Conservation (phyloP, 2,113 vertebrate species). For the Aldabrachelys gigantea region DNA sequence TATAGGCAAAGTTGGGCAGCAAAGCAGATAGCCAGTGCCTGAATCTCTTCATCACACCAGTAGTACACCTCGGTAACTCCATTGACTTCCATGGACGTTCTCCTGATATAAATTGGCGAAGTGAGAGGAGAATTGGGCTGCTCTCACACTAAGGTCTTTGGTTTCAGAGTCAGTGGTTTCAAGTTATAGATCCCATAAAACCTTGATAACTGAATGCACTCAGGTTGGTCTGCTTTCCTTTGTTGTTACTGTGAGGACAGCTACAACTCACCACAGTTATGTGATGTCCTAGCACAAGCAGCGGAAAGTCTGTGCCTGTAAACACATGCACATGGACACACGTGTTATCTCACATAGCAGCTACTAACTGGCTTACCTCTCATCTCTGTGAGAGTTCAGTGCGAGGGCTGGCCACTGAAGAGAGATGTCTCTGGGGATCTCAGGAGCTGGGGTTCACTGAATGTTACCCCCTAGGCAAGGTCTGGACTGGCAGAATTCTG, state of each 20-base stretch:
- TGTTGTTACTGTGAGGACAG: not conserved
- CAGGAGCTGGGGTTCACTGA: not conserved
- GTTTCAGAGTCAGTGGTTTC: fast-evolving
- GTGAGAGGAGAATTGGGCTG: not conserved
- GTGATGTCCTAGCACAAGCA: not conserved
- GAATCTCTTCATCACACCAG: not conserved
- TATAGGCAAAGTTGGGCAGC: constrained; percentile 1
- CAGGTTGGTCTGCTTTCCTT: not conserved
- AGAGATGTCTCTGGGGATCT: not conserved
- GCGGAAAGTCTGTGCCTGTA: not conserved
- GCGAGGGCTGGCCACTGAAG: not conserved
- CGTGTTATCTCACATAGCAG: not conserved
- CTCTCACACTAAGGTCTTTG: not conserved
- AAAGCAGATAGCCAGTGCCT: not conserved
- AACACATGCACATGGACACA: not conserved
- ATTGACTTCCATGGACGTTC: not conserved
- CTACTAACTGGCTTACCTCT: not conserved
- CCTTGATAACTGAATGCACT: not conserved
- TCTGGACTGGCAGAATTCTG: not conserved
- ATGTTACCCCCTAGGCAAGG: not conserved
- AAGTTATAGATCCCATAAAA: not conserved
- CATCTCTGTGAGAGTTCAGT: not conserved
- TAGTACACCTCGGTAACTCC: not conserved
- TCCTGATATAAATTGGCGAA: not conserved
- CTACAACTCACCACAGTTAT: not conserved